Evolutionary conservation across 92 coral and sea anemone species (phyloP), one percentile per base, ranked within the genome.

Genomic region (Phenganax stokvisi): DNA sequence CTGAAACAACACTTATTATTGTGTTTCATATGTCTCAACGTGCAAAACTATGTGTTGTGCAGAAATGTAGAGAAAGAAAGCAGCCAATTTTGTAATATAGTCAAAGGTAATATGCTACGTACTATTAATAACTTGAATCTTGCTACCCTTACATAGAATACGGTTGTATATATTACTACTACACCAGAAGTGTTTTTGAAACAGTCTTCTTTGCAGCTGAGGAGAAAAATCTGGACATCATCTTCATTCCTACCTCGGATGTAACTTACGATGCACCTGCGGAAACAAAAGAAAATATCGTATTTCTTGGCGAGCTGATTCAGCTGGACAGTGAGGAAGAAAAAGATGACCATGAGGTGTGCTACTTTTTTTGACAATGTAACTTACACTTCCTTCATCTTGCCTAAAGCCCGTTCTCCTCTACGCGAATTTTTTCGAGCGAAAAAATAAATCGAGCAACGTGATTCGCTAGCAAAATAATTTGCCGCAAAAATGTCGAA

Each of bases 131-230:
- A 15, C 28, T 15, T 61, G 8, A 61, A 61, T 15, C 25, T 13
- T 61, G 15, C 12, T 56, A 15, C 5, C 3, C 16, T 1, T 56
- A 55, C 8, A 55, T 55, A 55, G 9, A 55, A 12, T 7, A 56
- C 16, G 10, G 15, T 66, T 27, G 9, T 15, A 59, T 15, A 56
- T 30, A 29, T 58, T 8, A 0, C 9, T 16, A 64, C 58, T 82
- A 93, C 3, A 93, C 97, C 76, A 97, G 98, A 29, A 93, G 90
- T 17, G 94, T 93, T 73, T 86, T 90, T 47, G 98, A 93, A 59
- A 93, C 98, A 15, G 98, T 93, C 85, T 92, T 93, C 53, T 90
- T 91, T 12, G 92, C 98, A 1, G 98, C 94, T 54, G 98, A 93
- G 56, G 98, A 93, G 82, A 93, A 91, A 9, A 93, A 77, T 74